Percentiles rank a stretch among this genome's conserved stretches.
These are phyloP conservation scores for Larimichthys crocea DNA, from an alignment of 2,113 vertebrate species.

Conservation along the genomic window DNA sequence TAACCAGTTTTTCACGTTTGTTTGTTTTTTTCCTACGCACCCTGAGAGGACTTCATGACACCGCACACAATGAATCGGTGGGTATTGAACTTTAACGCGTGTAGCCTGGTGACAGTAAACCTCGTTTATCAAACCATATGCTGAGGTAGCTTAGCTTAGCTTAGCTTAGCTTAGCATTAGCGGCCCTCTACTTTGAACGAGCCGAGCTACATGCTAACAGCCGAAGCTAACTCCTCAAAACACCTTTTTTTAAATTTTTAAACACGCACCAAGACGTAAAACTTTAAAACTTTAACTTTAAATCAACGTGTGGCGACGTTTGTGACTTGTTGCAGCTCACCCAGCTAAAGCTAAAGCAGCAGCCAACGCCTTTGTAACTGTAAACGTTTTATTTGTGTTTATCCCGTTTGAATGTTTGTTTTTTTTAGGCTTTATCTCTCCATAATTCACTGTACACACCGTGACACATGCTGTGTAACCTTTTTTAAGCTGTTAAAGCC, in stretches of 20 bases:
- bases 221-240: background rate
- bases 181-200: conserved; percentile 57
- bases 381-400: conserved; percentile 16
- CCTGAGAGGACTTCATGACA: background rate
- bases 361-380: conserved; percentile 54
- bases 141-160: too few species aligned
- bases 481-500: background rate
- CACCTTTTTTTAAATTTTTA: background rate
- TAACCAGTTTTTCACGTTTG: conserved; percentile 38
- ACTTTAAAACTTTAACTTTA: background rate
- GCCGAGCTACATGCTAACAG: conserved; percentile 54
- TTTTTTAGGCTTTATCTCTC: too few species aligned
- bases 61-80: conserved; percentile 70
- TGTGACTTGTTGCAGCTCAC: background rate
- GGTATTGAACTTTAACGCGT: conserved; percentile 28
- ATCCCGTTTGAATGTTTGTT: background rate
- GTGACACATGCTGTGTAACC: background rate
- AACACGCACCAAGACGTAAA: too few species aligned
- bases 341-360: conserved; percentile 12
- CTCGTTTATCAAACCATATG: conserved; percentile 40
- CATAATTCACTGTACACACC: too few species aligned
- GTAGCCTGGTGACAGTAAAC: background rate
- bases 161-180: too few species aligned
- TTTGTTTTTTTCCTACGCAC: background rate
- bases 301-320: background rate